Evolutionary conservation across 2,888 invertebrate genomes (phyloP), one percentile per base, ranked within the genome.

Genomic region (Pyralis farinalis): DNA sequence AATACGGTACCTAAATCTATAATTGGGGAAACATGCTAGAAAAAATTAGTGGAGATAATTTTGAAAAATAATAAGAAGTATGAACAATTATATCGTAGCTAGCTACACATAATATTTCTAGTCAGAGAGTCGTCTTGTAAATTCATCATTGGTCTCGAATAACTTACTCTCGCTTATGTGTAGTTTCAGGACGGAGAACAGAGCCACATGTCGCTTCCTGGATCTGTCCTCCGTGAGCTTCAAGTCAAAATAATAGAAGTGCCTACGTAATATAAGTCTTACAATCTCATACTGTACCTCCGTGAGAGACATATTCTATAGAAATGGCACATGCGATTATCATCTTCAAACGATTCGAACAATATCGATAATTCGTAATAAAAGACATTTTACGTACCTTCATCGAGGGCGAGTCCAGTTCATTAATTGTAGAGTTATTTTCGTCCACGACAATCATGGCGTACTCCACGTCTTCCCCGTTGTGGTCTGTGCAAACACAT

Each of bases 361-460:
- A 53, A 41, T 40, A 46, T 37, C 47, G 37, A 52, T 54, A 40
- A 46, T 34, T 49, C 43, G 52, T 44, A 49, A 42, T 21, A 47
- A 32, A 40, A 38, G 40, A 37, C 36, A 9, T 16, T 16, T 16
- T 39, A 46, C 49, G 31, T 81, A 96, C 96, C 95, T 96, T 96
- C 55, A 96, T 94, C 7, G 96, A 96, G 4, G 96, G 94, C 10
- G 95, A 93, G 66, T 96, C 95, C 71, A 95, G 92, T 64, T 96
- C 96, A 36, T 94, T 94, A 54, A 96, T 86, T 8, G 95, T 94
- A 0, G 96, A 95, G 88, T 96, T 96, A 71, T 94, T 95, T 72
- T 96, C 96, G 70, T 96, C 96, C 63, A 96, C 95, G 48, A 96
- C 95, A 70, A 96, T 96, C 60, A 96, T 96, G 68, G 96, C 96